Conservation (phyloP, 2,888 invertebrate genomes). For the Minunthozetes semirufus region DNA sequence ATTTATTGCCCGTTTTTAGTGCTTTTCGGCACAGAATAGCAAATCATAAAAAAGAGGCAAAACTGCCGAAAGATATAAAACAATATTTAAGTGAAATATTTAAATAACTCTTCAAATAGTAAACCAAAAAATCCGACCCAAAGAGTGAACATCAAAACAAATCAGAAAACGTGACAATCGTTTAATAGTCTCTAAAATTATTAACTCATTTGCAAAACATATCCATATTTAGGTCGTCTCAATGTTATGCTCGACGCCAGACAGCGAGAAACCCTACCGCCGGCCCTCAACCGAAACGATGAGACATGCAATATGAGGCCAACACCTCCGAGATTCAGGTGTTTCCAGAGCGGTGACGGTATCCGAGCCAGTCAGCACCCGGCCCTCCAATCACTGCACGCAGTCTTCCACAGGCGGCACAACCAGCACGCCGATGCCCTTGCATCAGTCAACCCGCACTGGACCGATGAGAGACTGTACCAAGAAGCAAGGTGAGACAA, state of each 20-base stretch:
- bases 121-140: no score
- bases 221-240: conserved; percentile 7
- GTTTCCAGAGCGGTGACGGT: conserved; percentile 37
- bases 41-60: no score
- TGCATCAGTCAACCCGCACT: conserved; percentile 60
- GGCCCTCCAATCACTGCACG: conserved; percentile 31
- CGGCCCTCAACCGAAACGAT: conserved; percentile 6
- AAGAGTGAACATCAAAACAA: no score
- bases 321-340: conserved; percentile 34
- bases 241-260: conserved; percentile 1
- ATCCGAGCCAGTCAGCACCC: conserved; percentile 37
- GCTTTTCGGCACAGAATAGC: no score
- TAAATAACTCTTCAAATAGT: no score
- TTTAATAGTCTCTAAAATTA: no score
- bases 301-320: conserved; percentile 36
- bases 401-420: conserved; percentile 56
- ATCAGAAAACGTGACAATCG: no score
- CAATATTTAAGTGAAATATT: no score
- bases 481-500: conserved; percentile 58
- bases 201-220: no score
- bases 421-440: conserved; percentile 64
- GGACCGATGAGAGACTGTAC: conserved; percentile 70
- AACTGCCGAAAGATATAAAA: no score
- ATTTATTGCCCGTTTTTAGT: no score
- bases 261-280: conserved; percentile 29